Evolutionary conservation across 2,797 vertebrate species (phyloP), one percentile per base, ranked within the genome.

Genomic region (Cynodonichthys magdalenae): DNA sequence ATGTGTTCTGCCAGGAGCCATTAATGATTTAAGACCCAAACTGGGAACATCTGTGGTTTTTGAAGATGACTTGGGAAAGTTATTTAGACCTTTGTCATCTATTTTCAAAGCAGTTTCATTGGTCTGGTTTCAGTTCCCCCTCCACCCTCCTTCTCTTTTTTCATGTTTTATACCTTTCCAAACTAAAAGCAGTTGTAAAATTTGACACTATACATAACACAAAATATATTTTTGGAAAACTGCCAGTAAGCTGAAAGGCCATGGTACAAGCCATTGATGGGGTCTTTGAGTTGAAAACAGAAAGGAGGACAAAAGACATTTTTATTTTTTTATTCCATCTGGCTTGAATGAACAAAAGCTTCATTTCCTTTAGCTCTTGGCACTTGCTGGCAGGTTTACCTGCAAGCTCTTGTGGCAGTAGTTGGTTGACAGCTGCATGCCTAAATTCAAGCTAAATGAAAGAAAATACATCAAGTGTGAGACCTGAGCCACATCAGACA

Each of bases 21-120:
- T 87, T 87, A 88, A 92, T 90, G 85, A 89, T 76, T 85, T 75
- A 71, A 72, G 73, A 71, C 66, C 72, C 79, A 86, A 78, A 79
- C 83, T 77, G 69, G 41, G 67, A 84, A 85, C 87, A 86, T 92
- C 85, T 92, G 85, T 77, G 66, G 67, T 5, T 56, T 70, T 75
- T 51, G 48, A 74, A 71, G 76, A 64, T 53, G 49, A 46, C 69
- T 76, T 55, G 36, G 39, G 66, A 63, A 69, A 61, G 47, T 80
- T 66, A 61, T 70, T 72, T 53, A 66, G 63, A 69, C 59, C 51
- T 42, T 69, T 39, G 63, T 34, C 66, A 71, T 64, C 29, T 75
- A 79, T 74, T 71, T 29, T 50, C 41, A 72, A 58, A 69, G 49
- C 27, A 56, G 15, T 71, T 27, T 41, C 47, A 69, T 51, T 24